Base-by-base conservation (phyloP, 1,140 invertebrate genomes). In the Eupeodes corollae region DNA sequence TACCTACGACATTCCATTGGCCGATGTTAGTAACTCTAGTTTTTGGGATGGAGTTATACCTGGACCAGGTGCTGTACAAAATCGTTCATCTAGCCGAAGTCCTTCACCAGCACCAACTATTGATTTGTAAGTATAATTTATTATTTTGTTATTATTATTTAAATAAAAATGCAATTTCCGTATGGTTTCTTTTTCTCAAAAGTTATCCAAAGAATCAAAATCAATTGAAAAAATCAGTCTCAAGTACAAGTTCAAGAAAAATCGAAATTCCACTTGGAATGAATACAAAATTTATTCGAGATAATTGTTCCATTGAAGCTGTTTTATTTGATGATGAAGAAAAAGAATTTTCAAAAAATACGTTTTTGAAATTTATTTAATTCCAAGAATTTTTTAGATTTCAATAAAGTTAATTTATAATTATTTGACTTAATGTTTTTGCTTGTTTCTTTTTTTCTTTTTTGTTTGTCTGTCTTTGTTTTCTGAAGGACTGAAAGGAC, bases 1-100 rank as follows among this genome's bases (percentile, higher is more conserved):
- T 34, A 64, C 61, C 5, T 64, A 61, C 47, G 61, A 63, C 49
- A 58, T 64, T 51, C 56, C 57, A 12, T 42, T 45, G 1, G 43
- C 52, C 5, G 52, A 56, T 16, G 42, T 35, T 15, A 15, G 44
- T 44, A 35, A 13, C n/a, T 5, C 11, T 12, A 14, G 3, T 45
- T 31, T 35, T 39, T 11, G 48, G 21, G 32, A 49, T 16, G 11
- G 44, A 8, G 9, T 41, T 6, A 35, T 41, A 15, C 11, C 16
- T 19, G 16, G 12, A 21, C 11, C 11, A 21, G 15, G 16, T 32
- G 13, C 9, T 26, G 8, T 5, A 9, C 21, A 21, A 16, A 43
- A 43, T 43, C 2, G 12, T 6, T 41, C 10, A 16, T 45, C 43
- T 18, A 53, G 42, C 26, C 42, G 52, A 47, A 52, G 52, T 19